Conservation (phyloP, 2,113 vertebrate genomes). For the Cebus imitator region DNA sequence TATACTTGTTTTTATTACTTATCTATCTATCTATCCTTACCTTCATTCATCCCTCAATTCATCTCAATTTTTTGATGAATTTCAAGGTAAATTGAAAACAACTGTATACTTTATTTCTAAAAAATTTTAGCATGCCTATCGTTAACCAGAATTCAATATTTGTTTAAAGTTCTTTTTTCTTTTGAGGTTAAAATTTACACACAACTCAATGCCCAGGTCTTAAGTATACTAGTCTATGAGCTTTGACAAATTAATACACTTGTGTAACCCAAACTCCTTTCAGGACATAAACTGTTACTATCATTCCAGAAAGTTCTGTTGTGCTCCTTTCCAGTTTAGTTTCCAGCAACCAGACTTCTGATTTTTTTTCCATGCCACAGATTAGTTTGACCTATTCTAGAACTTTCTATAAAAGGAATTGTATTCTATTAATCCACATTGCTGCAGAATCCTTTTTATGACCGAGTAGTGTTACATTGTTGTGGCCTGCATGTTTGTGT, state of each 20-base stretch:
- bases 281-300: neutral
- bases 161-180: neutral
- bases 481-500: neutral
- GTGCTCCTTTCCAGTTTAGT: neutral
- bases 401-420: neutral
- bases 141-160: slow-evolving; percentile 35
- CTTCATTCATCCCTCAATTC: neutral
- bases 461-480: neutral
- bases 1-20: slow-evolving; percentile 14
- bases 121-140: neutral
- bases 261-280: neutral
- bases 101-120: neutral
- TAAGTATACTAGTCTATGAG: neutral
- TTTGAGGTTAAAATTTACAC: neutral
- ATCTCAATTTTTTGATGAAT: slow-evolving; percentile 36
- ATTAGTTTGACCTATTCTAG: neutral
- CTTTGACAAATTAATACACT: neutral
- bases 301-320: neutral
- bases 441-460: neutral
- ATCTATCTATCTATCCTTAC: neutral
- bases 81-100: slow-evolving; percentile 37
- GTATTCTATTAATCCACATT: neutral
- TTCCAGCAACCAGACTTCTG: neutral
- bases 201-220: neutral
- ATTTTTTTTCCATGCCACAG: neutral